Evolutionary conservation across 2,888 invertebrate species (phyloP), one percentile per base, ranked within the genome.

Genomic region (Tricholauxania praeusta): DNA sequence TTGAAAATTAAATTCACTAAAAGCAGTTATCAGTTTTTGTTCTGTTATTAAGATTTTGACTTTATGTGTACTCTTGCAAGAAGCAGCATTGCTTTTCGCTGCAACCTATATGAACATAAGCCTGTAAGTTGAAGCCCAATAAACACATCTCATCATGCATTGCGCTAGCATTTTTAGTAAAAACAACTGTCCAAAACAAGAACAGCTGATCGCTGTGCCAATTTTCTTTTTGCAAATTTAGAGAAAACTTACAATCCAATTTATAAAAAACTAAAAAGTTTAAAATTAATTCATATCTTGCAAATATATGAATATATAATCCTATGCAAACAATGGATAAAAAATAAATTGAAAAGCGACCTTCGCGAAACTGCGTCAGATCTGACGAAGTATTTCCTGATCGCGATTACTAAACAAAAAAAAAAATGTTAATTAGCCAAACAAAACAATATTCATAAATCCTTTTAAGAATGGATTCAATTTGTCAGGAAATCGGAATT

Each of bases 401-500:
- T 49, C 17, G 6, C 51, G 12, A 49, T 14, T 12, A 62, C 15
- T 0, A 7, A 17, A 62, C 14, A 28, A 60, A 47, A 68, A 57
- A 17, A 57, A 71, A 57, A 57, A 72, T 71, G 65, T 51, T 59
- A 51, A 52, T 60, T 39, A 49, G 6, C 55, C 15, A 53, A 28
- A 39, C 39, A 39, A 39, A 39, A 47, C 49, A 71, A 47, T 49
- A 47, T 12, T 17, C 49, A 39, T 19, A 64, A 48, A 52, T 15
- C 19, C 53, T 65, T 71, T 17, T 12, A 59, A 70, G 53, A 75
- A 93, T 93, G 93, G 92, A 93, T 85, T 87, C 88, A 83, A 89
- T 94, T 81, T 90, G 90, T 84, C 90, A 90, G 81, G 93, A 94
- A 88, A 89, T 95, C 82, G 91, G 91, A 77, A 90, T 95, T 83